Conservation (phyloP, 2,113 vertebrate species). For the Larimichthys polyactis region DNA sequence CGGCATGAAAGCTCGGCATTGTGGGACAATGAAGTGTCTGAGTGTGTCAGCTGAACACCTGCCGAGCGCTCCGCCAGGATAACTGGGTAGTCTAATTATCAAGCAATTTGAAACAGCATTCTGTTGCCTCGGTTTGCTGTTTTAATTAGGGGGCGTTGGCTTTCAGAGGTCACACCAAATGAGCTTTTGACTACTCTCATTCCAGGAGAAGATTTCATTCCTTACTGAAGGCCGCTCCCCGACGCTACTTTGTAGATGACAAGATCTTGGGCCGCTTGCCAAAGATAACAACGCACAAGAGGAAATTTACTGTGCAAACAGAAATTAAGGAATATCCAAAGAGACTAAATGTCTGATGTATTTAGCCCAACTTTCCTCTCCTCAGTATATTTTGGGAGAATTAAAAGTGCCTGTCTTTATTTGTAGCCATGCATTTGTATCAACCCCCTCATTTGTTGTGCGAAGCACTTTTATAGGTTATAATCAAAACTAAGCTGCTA, state of each 20-base stretch:
- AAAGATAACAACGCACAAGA: slow-evolving; percentile 35
- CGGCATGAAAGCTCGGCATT: slow-evolving; percentile 38
- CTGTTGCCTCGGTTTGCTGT: slow-evolving; percentile 61
- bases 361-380: not conserved
- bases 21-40: slow-evolving; percentile 40
- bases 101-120: slow-evolving; percentile 73
- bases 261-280: slow-evolving; percentile 47
- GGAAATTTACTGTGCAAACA: slow-evolving; percentile 49
- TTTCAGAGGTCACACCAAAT: slow-evolving; percentile 77
- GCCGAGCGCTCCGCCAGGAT: slow-evolving; percentile 63
- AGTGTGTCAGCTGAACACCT: slow-evolving; percentile 69
- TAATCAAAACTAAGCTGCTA: too few relatives aligned
- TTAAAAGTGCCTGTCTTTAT: too few relatives aligned
- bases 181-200: slow-evolving; percentile 80
- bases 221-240: slow-evolving; percentile 53
- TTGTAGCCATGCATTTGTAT: too few relatives aligned
- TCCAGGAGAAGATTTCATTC: slow-evolving; percentile 57
- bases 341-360: not conserved
- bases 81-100: slow-evolving; percentile 76
- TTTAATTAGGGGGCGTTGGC: slow-evolving; percentile 76
- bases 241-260: slow-evolving; percentile 38
- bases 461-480: too few relatives aligned
- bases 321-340: not conserved
- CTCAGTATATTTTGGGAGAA: too few relatives aligned
- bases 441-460: too few relatives aligned